Conservation (phyloP, 2,113 vertebrate species). For the Scartelaos histophorus region DNA sequence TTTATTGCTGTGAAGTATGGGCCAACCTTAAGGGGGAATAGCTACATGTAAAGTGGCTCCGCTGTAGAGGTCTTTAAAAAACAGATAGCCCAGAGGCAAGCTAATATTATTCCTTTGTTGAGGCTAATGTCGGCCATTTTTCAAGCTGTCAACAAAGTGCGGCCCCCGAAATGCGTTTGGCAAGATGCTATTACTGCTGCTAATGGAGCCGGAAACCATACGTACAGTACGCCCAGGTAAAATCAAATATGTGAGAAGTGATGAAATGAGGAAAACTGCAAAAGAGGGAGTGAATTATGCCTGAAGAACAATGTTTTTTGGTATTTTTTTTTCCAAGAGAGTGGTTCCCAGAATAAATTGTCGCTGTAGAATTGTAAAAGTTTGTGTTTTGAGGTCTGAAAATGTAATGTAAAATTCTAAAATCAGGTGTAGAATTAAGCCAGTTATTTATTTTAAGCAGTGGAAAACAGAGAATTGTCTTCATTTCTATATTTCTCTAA, state of each 20-base stretch:
- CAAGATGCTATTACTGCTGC: conserved; percentile 3
- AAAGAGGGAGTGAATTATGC: background rate
- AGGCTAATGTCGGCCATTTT: conserved; percentile 13
- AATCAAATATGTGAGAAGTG: conserved; percentile 10
- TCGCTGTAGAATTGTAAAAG: too few species aligned
- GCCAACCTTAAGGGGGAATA: background rate
- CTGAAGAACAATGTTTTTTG: background rate
- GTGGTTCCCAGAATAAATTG: background rate
- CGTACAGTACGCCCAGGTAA: conserved; percentile 24
- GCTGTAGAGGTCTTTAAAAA: conserved; percentile 2
- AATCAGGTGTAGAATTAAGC: too few species aligned
- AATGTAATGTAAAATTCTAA: too few species aligned
- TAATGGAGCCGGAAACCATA: conserved; percentile 24
- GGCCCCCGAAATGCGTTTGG: conserved; percentile 12
- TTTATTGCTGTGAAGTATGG: background rate
- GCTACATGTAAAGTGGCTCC: background rate
- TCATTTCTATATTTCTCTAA: too few species aligned
- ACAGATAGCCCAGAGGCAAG: conserved; percentile 5
- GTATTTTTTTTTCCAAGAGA: background rate
- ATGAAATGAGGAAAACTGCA: background rate
- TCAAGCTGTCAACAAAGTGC: conserved; percentile 1
- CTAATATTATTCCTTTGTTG: conserved; percentile 5
- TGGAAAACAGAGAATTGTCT: too few species aligned
- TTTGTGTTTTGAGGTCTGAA: too few species aligned
- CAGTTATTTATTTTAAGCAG: too few species aligned